Evolutionary conservation across 2,888 invertebrate genomes (phyloP), one percentile per base, ranked within the genome.

Genomic region (Drosophila pseudotalamancana): DNA sequence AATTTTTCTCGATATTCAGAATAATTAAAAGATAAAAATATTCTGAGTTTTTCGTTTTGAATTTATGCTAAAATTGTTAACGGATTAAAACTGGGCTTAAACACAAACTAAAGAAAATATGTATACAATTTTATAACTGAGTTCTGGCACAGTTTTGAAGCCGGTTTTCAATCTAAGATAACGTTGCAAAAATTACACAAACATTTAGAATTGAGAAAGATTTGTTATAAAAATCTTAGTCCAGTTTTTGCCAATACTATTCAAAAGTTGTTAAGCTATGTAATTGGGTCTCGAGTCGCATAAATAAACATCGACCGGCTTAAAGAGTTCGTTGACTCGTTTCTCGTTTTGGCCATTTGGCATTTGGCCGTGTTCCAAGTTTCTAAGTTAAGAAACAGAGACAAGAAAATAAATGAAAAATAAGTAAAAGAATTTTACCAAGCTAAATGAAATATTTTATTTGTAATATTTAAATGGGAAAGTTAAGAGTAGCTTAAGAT

Each of bases 231-330:
- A 40, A 27, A 18, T 35, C 61, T 63, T 49, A 49, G 45, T 62
- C 42, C 29, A 49, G 43, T 60, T 59, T 54, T 46, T 19, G 42
- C 57, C 51, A 50, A 63, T 56, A 67, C 53, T 71, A 71, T 57
- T 65, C 25, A 39, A 39, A 37, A 59, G 45, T 64, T 46, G n/a
- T 31, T 72, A 48, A 70, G 54, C 57, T 70, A 73, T 74, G 61
- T 59, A 82, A 79, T 82, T 82, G 83, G 78, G 80, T 77, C 65
- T 68, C 34, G 12, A 39, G 14, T 49, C 77, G 74, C 63, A 80
- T 79, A 74, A 72, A 64, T 80, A 63, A 64, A 31, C 27, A 9
- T 54, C 8, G 27, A 43, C 19, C 51, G 51, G 54, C 53, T 63
- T 2, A 0, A 6, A 8, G 4, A 54, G 84, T 83, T 80, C 80